Evolutionary conservation across 2,888 invertebrate genomes (phyloP).

Genomic region (Mimumesa dahlbomi): DNA sequence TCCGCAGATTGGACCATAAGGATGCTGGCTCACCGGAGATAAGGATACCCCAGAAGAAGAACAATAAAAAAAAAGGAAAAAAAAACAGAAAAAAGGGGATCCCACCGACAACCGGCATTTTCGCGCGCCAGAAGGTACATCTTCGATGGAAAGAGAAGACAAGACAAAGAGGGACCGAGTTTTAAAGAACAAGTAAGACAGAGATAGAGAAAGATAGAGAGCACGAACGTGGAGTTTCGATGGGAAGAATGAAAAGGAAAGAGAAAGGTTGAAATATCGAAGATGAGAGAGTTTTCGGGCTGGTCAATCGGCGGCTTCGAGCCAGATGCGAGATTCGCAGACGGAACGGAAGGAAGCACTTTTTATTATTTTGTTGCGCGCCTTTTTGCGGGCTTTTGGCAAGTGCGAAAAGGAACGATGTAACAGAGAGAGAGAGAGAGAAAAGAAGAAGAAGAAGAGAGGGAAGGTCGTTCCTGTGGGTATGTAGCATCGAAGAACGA

Average conservation of each 20-base stretch:
- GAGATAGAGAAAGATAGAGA: background rate
- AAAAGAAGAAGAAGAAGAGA: slow-evolving; percentile 1
- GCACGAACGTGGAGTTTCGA: background rate
- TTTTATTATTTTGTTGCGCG: slow-evolving; percentile 63
- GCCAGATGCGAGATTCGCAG: slow-evolving; percentile 67
- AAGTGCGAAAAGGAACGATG: too few species aligned
- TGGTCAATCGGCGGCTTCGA: slow-evolving; percentile 45
- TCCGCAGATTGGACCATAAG: slow-evolving; percentile 51
- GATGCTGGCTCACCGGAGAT: slow-evolving; percentile 32
- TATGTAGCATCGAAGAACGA: slow-evolving; percentile 24
- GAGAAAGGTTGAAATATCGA: slow-evolving; percentile 16
- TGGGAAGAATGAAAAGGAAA: background rate
- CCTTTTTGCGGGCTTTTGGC: slow-evolving; percentile 36
- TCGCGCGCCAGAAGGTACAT: slow-evolving; percentile 27
- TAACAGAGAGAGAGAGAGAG: background rate
- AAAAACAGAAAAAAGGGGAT: background rate
- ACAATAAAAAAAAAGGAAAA: slow-evolving; percentile 8
- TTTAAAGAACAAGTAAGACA: slow-evolving; percentile 5
- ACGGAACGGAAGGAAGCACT: slow-evolving; percentile 68
- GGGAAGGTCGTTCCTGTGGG: slow-evolving; percentile 45
- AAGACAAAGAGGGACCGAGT: slow-evolving; percentile 13
- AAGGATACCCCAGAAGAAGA: slow-evolving; percentile 22
- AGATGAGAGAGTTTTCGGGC: slow-evolving; percentile 38
- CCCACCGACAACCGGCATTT: slow-evolving; percentile 41
- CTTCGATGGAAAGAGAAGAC: background rate